Conservation (phyloP, 2,113 vertebrate species). For the Oncorhynchus masou region DNA sequence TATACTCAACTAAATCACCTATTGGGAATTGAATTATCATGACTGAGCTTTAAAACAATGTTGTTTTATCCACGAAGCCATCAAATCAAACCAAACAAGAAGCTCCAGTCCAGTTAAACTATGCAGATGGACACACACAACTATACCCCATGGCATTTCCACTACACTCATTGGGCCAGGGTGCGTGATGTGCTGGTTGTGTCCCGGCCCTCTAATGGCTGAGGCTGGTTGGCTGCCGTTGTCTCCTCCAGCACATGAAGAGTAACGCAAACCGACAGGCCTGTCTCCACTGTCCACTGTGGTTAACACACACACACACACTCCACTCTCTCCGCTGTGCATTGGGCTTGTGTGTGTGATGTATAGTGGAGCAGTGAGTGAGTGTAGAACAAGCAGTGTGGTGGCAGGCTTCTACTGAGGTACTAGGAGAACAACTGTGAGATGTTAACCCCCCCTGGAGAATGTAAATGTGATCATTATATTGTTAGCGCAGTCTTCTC, state of each 20-base stretch:
- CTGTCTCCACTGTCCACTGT: conserved; percentile 28
- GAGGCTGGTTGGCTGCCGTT: conserved; percentile 47
- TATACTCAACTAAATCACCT: no score
- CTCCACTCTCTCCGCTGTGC: no score
- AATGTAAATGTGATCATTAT: no score
- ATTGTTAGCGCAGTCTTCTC: no score
- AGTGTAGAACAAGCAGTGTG: background rate
- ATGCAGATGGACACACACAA: background rate
- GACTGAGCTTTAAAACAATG: no score
- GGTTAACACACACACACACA: no score
- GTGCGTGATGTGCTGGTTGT: conserved; percentile 10
- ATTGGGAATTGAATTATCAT: no score
- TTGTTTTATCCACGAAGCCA: no score
- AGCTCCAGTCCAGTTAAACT: no score
- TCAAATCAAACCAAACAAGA: no score
- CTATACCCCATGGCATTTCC: conserved; percentile 35
- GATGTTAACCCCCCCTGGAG: no score
- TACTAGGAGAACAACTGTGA: no score
- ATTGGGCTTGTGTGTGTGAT: background rate
- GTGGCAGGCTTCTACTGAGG: background rate
- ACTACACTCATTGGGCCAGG: background rate
- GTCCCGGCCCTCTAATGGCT: conserved; percentile 10
- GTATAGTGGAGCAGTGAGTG: background rate
- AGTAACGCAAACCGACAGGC: conserved; percentile 56
- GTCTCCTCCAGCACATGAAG: conserved; percentile 51